Base-by-base conservation (phyloP, 1,140 invertebrate species). In the Scaptomyza montana region DNA sequence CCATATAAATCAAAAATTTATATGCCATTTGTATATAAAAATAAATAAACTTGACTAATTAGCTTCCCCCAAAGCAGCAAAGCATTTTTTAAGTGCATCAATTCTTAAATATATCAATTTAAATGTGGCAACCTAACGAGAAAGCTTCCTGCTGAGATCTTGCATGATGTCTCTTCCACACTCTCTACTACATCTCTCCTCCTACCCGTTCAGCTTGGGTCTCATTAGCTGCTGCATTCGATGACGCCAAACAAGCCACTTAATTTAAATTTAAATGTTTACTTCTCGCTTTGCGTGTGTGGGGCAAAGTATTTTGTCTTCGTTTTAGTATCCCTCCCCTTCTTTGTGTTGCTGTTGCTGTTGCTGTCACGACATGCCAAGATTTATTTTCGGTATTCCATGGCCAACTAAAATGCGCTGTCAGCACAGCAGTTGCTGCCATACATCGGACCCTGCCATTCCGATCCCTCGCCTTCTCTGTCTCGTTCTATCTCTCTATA, bases 221-320 rank as follows among this genome's bases (percentile, higher is more conserved):
- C 84, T 87, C 82, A 87, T 82, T 87, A 87, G 84, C 76, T 77
- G 81, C 53, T 87, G 78, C 81, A 76, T 87, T 87, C 74, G 81
- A 66, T 87, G 78, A 81, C 71, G 78, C 78, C 66, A 75, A 89
- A 82, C 82, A 87, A 89, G 82, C 84, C 82, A 87, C 82, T 87
- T 87, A 87, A 87, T 87, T 87, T 89, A 82, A 89, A 87, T 87
- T 89, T 87, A 87, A 87, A 89, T 89, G 82, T 86, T 82, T 82
- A 89, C 76, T 89, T 78, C 82, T 73, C 78, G 79, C 82, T 61
- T 73, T 89, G 82, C 84, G 81, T 87, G 81, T 87, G 82, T 87
- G 82, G 78, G 82, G 71, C 65, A 73, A 89, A 82, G 82, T 77
- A 89, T 79, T 87, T 77, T 81, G 79, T 71, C 73, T 79, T 73